Evolutionary conservation across 2,113 vertebrate genomes (phyloP).

Genomic region (Platichthys flesus): DNA sequence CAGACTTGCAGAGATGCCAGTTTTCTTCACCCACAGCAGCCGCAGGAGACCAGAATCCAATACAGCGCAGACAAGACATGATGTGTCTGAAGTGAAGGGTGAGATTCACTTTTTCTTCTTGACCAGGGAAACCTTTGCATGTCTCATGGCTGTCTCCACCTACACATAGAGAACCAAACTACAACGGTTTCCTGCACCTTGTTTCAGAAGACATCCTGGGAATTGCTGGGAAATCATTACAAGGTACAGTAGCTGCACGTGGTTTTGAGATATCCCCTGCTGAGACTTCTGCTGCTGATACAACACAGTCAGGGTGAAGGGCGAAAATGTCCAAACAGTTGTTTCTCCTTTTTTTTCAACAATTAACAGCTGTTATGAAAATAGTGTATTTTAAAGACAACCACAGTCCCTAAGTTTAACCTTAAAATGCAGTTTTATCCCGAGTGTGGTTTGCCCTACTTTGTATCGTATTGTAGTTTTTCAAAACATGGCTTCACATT

Average conservation of each 20-base stretch:
- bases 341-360: too few relatives aligned
- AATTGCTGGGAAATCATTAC: constrained; percentile 18
- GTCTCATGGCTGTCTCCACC: constrained; percentile 22
- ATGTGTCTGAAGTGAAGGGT: constrained; percentile 14
- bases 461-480: too few relatives aligned
- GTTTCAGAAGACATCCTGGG: constrained; percentile 9
- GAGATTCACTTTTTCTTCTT: constrained; percentile 9
- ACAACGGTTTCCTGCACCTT: constrained; percentile 3
- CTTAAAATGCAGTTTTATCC: too few relatives aligned
- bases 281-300: background rate
- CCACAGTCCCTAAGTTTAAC: too few relatives aligned
- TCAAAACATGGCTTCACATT: too few relatives aligned
- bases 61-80: constrained; percentile 1
- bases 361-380: too few relatives aligned
- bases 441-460: too few relatives aligned
- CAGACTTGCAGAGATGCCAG: background rate
- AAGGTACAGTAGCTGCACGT: background rate
- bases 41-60: constrained; percentile 8
- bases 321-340: too few relatives aligned
- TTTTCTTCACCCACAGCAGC: constrained; percentile 9
- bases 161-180: constrained; percentile 6
- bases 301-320: too few relatives aligned
- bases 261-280: background rate
- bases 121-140: constrained; percentile 11
- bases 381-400: too few relatives aligned